Base-by-base conservation (phyloP, 2,113 vertebrate species). In the Anser brachyrhynchus region DNA sequence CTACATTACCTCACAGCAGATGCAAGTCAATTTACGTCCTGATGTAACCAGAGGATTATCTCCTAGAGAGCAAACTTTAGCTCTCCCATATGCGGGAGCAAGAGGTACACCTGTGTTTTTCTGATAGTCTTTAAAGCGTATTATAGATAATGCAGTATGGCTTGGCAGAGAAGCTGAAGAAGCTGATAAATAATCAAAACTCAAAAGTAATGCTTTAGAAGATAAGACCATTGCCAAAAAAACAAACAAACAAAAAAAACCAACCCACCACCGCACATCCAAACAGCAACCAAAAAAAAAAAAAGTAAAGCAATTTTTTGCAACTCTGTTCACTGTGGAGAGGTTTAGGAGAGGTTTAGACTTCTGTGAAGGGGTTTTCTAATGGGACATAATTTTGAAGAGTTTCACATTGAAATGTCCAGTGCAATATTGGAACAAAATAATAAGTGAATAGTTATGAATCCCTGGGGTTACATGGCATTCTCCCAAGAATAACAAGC, bases 1-100 rank as follows among this genome's bases (percentile, higher is more conserved):
- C 96, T 99, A 99, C 95, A 99, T 99, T 98, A 99, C 99, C 62
- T 99, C 99, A 46, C 99, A 99, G 97, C 99, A 99, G 98, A 99
- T 99, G 99, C 99, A 99, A 89, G 99, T 99, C 94, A 99, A 99
- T 92, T 98, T 99, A 35, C 98, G 99, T 44, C 98, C 99, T 2
- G 99, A 99, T 49, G 97, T 99, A 65, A 97, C 98, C 39, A 97
- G 99, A 92, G 99, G 98, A 5, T 92, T 99, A 77, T 99, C 99
- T 25, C 99, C 99, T 57, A 97, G 99, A 89, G 99, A 99, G 92
- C 99, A 99, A 89, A 98, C 98, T 5, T 97, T 99, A 43, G 95
- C 98, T 69, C 98, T 99, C 71, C 98, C 99, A 0, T 99, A 99
- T 57, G 97, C 99, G 4, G 98, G 98, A 80, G 97, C 99, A 64